Base-by-base conservation (phyloP, 2,113 vertebrate genomes). In the Chloebia gouldiae region DNA sequence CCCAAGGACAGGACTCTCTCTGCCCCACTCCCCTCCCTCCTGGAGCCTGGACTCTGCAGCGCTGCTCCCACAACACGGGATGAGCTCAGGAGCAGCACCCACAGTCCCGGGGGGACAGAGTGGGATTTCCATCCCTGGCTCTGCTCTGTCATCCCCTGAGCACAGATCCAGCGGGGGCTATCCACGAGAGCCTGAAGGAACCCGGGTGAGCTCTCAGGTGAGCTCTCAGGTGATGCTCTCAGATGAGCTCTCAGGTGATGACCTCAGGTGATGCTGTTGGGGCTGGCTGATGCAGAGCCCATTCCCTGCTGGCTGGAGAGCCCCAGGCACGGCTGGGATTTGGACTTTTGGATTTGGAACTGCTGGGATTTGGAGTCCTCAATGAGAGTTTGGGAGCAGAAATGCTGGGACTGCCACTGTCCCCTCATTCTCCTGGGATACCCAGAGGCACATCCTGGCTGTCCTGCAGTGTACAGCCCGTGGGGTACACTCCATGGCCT, bases 1-100 rank as follows among this genome's bases (percentile, higher is more conserved):
- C 9, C 22, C 50, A 42, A 22, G 15, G 3, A 0, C 14, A 0
- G 0, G 14, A 9, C 4, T 31, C 33, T 22, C 53, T 50, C 19
- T 69, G 15, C 35, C 42, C 49, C 27, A 3, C 27, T 61, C n/a
- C 23, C 13, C 13, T 51, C 28, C 31, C 21, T 42, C 63, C 50
- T 1, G 1, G 6, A 23, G 73, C 70, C 66, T 22, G 0, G 0
- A 40, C 50, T 31, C 72, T 56, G 64, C 54, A 78, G 50, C 7
- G 70, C 64, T 11, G 24, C 13, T 35, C 6, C 37, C 13, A 1
- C 2, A 33, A 44, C 19, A 9, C 23, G 27, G 30, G 51, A 44
- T 7, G 39, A 51, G 11, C 35, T 76, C 45, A 4, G 47, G 5
- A 21, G 20, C 49, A 45, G 51, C 47, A 22, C 13, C 3, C 2